Percentiles rank a stretch among this genome's conserved stretches.
Conservation (phyloP, 2,113 vertebrate genomes). For the Fulica atra region DNA sequence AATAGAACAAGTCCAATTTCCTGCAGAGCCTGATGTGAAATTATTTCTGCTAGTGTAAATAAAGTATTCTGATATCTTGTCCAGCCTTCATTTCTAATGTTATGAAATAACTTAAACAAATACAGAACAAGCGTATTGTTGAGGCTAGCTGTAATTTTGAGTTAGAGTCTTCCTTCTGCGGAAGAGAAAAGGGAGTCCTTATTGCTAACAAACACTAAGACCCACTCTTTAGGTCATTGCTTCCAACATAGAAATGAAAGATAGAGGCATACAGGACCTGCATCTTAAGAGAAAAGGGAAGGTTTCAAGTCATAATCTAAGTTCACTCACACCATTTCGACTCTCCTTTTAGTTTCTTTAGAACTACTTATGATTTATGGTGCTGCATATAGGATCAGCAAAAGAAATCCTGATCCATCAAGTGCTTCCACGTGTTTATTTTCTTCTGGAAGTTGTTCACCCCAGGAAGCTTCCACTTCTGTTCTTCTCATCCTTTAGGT, state of each 20-base stretch:
- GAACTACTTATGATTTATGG: not conserved
- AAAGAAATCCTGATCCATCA: not conserved
- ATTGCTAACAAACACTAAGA: not conserved
- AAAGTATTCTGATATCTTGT: not conserved
- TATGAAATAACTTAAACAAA: not conserved
- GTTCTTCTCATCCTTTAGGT: not conserved
- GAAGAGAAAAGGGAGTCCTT: not conserved
- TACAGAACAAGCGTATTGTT: not conserved
- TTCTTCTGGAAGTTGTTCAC: not conserved
- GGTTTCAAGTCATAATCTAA: not conserved
- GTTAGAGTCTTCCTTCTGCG: not conserved
- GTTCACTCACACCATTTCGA: not conserved
- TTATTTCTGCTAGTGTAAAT: constrained; percentile 27
- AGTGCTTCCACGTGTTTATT: fast-evolving
- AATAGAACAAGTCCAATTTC: constrained; percentile 26
- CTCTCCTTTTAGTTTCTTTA: not conserved
- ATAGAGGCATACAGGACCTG: not conserved
- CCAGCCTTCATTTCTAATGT: not conserved
- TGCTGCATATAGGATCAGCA: not conserved
- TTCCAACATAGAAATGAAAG: not conserved
- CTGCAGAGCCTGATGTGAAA: not conserved
- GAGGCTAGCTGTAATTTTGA: not conserved
- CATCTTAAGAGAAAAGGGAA: not conserved
- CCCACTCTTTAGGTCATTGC: not conserved
- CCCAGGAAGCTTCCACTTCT: not conserved